Evolutionary conservation across 2,888 invertebrate species (phyloP).

Genomic region (Spilosoma lubricipeda): DNA sequence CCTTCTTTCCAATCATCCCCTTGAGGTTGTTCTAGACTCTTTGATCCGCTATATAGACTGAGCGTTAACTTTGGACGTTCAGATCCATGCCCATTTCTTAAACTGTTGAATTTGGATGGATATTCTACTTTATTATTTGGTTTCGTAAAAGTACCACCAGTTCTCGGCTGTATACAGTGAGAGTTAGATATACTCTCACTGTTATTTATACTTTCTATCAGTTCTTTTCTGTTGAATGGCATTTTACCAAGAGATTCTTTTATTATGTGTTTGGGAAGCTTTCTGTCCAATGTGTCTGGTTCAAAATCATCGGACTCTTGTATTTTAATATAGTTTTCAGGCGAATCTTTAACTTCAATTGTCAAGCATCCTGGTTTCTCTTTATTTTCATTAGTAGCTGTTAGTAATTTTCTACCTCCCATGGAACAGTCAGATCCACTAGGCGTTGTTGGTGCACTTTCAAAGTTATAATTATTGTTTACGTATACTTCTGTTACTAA

Average conservation of each 20-base stretch:
- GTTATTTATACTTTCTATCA: slow-evolving; percentile 67
- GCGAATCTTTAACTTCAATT: slow-evolving; percentile 93
- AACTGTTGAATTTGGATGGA: slow-evolving; percentile 87
- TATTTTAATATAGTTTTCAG: slow-evolving; percentile 91
- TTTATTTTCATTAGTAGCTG: slow-evolving; percentile 76
- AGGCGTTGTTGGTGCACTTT: slow-evolving; percentile 86
- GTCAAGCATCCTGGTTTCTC: slow-evolving; percentile 92
- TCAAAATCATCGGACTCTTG: slow-evolving; percentile 94
- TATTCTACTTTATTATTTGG: slow-evolving; percentile 70
- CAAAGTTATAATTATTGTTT: slow-evolving; percentile 90
- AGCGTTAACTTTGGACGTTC: slow-evolving; percentile 74
- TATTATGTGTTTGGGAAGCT: slow-evolving; percentile 83
- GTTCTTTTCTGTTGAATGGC: slow-evolving; percentile 72
- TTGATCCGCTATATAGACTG: slow-evolving; percentile 66
- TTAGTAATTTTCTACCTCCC: slow-evolving; percentile 85
- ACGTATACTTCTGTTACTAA: slow-evolving; percentile 93
- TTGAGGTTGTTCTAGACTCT: slow-evolving; percentile 63
- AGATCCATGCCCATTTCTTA: slow-evolving; percentile 89
- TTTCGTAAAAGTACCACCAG: slow-evolving; percentile 90
- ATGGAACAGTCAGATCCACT: slow-evolving; percentile 87
- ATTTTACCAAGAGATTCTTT: slow-evolving; percentile 65
- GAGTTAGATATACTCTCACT: slow-evolving; percentile 62
- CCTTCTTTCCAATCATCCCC: slow-evolving; percentile 72
- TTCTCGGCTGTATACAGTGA: slow-evolving; percentile 88
- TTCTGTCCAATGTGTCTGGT: slow-evolving; percentile 94